Evolutionary conservation across 2,797 vertebrate genomes (phyloP).

Genomic region (Phrynocephalus vlangalii): DNA sequence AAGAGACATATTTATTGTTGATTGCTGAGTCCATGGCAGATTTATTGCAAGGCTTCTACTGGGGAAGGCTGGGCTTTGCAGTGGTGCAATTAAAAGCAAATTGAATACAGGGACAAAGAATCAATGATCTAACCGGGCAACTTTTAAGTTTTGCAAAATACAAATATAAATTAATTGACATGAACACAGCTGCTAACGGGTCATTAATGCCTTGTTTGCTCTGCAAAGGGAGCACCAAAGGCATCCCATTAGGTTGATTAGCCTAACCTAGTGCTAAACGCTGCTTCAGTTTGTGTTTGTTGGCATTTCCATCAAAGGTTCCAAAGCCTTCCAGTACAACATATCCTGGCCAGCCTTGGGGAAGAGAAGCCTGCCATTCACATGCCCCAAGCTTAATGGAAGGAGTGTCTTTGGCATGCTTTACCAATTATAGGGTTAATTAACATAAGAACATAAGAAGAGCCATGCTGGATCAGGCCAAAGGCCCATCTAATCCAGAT

Average conservation of each 20-base stretch:
- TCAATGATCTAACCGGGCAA: conserved; percentile 77
- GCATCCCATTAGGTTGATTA: neutral
- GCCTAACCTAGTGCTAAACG: neutral
- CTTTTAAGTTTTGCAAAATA: conserved; percentile 75
- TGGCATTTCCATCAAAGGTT: neutral
- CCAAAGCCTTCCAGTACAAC: neutral
- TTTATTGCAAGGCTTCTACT: conserved; percentile 72
- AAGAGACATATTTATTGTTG: conserved; percentile 79
- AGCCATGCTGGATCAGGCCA: too few relatives aligned
- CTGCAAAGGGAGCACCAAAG: conserved; percentile 39
- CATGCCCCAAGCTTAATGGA: too few relatives aligned
- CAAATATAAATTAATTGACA: conserved; percentile 80
- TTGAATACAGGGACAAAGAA: conserved; percentile 74
- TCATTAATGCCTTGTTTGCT: conserved; percentile 48
- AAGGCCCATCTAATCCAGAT: too few relatives aligned
- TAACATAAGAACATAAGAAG: too few relatives aligned
- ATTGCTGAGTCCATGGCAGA: conserved; percentile 74
- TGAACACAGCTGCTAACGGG: conserved; percentile 70
- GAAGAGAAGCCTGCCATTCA: too few relatives aligned
- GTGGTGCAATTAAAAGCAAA: conserved; percentile 79
- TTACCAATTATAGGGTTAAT: too few relatives aligned
- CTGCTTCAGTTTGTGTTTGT: neutral
- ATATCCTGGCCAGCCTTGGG: neutral
- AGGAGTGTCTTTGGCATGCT: too few relatives aligned
- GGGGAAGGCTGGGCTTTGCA: conserved; percentile 69